Evolutionary conservation across 35 echinoderm and acorn worm genomes (phyloP).

Genomic region (Anneissia japonica): DNA sequence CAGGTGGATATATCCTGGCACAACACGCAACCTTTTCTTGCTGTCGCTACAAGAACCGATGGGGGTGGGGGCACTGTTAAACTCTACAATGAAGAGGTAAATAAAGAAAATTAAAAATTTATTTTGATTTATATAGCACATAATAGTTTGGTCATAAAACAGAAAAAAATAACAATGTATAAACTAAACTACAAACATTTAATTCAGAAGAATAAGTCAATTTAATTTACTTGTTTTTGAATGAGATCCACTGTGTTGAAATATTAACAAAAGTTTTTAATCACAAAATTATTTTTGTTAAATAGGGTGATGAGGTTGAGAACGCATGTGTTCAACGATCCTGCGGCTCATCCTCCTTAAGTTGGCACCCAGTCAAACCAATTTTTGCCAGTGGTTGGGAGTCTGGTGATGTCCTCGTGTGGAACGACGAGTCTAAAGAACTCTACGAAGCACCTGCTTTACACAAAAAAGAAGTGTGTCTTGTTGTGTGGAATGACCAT

Average conservation of each 20-base stretch:
- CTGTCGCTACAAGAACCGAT: constrained; percentile 75
- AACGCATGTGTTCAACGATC: constrained; percentile 64
- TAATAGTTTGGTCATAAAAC: not conserved
- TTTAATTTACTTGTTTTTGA: no score
- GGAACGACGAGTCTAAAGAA: constrained; percentile 84
- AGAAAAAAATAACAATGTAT: no score
- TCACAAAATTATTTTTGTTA: not conserved
- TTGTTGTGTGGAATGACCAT: constrained; percentile 63
- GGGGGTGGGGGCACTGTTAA: constrained; percentile 70
- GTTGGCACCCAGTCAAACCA: constrained; percentile 74
- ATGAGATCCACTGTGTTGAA: no score
- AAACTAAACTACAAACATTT: no score
- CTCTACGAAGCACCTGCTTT: constrained; percentile 68
- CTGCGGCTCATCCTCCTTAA: constrained; percentile 54
- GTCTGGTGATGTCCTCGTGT: constrained; percentile 73
- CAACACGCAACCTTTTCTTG: constrained; percentile 56
- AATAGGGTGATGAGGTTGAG: constrained; percentile 77
- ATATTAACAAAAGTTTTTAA: no score
- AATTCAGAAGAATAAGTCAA: no score
- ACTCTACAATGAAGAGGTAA: constrained; percentile 94
- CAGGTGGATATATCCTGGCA: constrained; percentile 95
- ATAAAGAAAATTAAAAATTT: no score
- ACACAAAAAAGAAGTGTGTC: constrained; percentile 73
- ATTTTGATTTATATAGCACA: no score
- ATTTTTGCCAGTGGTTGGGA: constrained; percentile 82